phyloP scores from a whole-genome alignment of 2,113 vertebrate species.

The Mastomys natalensis region DNA sequence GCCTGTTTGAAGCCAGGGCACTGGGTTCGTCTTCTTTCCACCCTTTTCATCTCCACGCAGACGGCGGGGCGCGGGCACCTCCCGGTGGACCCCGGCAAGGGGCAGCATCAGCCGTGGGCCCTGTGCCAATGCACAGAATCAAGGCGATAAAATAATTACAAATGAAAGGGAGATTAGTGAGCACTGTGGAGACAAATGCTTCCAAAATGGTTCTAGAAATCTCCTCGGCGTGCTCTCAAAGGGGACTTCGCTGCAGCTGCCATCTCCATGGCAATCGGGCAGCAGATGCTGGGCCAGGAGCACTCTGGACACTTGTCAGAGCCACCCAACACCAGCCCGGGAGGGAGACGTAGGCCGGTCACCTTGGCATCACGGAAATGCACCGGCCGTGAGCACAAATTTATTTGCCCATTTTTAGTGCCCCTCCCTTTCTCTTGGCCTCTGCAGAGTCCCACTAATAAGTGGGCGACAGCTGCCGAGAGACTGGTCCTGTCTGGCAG shows the following conservation, averaged over 20 bases:
- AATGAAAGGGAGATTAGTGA: constrained; percentile 88
- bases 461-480: constrained; percentile 83
- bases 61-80: constrained; percentile 19
- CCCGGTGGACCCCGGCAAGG: constrained; percentile 17
- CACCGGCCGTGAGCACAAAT: constrained; percentile 66
- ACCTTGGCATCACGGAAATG: constrained; percentile 76
- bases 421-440: background rate
- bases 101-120: constrained; percentile 48
- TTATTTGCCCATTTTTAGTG: constrained; percentile 64
- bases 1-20: constrained; percentile 75
- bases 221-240: constrained; percentile 81
- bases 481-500: constrained; percentile 59
- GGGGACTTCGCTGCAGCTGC: constrained; percentile 86
- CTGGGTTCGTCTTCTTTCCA: background rate
- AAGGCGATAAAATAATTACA: constrained; percentile 85
- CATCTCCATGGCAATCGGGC: constrained; percentile 73
- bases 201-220: constrained; percentile 81
- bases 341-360: constrained; percentile 67
- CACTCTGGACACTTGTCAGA: constrained; percentile 68
- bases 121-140: constrained; percentile 52
- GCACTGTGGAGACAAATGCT: constrained; percentile 83
- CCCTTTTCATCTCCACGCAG: constrained; percentile 57
- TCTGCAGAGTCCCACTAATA: constrained; percentile 65
- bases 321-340: background rate
- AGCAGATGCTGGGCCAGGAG: constrained; percentile 66